Conservation (phyloP, 2,113 vertebrate species). For the Saccopteryx leptura region DNA sequence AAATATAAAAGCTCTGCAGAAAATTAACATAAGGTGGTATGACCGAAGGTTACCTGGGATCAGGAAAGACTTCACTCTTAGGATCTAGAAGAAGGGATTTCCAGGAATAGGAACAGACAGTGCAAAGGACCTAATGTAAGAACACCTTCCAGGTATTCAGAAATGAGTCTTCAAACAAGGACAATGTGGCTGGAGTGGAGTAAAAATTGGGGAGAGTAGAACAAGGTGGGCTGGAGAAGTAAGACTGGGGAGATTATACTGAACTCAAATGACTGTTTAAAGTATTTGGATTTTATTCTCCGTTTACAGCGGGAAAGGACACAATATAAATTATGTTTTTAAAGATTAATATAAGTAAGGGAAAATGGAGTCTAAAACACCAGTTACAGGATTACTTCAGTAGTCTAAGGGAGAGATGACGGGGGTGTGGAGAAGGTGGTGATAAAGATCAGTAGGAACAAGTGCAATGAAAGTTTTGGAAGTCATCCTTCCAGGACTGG, state of each 20-base stretch:
- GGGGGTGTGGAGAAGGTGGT: neutral
- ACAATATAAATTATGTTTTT: neutral
- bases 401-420: neutral
- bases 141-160: neutral
- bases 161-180: neutral
- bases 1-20: neutral
- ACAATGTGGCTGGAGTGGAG: neutral
- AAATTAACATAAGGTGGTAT: neutral
- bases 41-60: neutral
- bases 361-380: neutral
- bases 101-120: neutral
- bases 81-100: neutral
- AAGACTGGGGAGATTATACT: accelerated
- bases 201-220: no score
- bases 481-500: no score
- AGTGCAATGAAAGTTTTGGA: neutral
- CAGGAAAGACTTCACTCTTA: neutral
- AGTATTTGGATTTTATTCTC: neutral
- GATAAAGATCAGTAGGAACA: neutral
- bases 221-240: neutral
- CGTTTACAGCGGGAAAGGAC: neutral
- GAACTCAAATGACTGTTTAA: neutral
- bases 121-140: neutral
- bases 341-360: neutral
- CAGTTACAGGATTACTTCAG: neutral